Percentiles rank a stretch among this genome's conserved stretches.
phyloP scores from a whole-genome alignment of 2,113 vertebrate species.

The Pseudonaja textilis region DNA sequence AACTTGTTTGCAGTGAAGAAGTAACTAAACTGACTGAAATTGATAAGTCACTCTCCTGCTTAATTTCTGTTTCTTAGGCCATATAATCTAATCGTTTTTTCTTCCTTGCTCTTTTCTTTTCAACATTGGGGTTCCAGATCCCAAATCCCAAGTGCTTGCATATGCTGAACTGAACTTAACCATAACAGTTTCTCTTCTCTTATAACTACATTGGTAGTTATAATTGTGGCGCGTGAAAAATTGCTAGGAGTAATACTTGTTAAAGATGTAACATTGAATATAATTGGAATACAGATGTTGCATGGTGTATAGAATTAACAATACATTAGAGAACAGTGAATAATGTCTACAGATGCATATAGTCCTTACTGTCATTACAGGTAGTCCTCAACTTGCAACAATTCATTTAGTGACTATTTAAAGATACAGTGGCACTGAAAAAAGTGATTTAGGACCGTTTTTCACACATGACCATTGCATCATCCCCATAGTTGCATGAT shows the following conservation, averaged over 20 bases:
- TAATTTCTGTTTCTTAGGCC: background rate
- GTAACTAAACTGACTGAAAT: background rate
- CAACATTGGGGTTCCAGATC: background rate
- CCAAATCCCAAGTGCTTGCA: background rate
- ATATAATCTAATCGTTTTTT: background rate
- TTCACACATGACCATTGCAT: no score
- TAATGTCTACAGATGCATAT: slow-evolving; percentile 35
- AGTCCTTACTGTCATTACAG: background rate
- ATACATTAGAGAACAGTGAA: slow-evolving; percentile 1
- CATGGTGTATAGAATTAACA: slow-evolving; percentile 52
- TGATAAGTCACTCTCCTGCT: background rate
- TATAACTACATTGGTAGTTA: slow-evolving; percentile 64
- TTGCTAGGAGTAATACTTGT: slow-evolving; percentile 48
- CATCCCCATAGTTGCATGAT: no score
- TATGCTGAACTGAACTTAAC: background rate
- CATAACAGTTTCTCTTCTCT: background rate
- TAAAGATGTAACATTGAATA: slow-evolving; percentile 42
- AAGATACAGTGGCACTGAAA: no score
- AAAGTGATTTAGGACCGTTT: no score
- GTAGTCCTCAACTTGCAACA: no score
- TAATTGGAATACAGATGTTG: slow-evolving; percentile 49
- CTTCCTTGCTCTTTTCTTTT: background rate
- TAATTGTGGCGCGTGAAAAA: slow-evolving; percentile 59
- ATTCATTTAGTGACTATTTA: no score
- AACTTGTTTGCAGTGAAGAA: background rate